A percentile compares a stretch with the other conserved stretches of the same genome.
These are phyloP conservation scores for Myotis vivesi DNA, from an alignment of 2,797 vertebrate species.

Conservation along the genomic window DNA sequence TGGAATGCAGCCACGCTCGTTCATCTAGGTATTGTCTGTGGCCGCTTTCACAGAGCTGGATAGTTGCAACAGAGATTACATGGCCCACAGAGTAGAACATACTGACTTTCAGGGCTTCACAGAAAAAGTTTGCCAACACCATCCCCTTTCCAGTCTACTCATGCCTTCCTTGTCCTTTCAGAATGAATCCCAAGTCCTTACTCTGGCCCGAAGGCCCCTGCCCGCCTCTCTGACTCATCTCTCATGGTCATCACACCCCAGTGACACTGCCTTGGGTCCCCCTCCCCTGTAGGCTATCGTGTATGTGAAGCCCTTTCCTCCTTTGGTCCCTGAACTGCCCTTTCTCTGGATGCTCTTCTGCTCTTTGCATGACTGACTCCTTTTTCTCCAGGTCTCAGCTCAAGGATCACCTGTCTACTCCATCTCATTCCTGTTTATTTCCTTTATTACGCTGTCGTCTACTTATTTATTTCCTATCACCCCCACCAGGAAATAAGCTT, in stretches of 20 bases:
- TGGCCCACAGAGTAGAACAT: not conserved
- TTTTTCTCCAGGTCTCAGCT: not conserved
- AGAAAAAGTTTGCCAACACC: not conserved
- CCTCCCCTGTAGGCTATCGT: not conserved
- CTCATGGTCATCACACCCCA: fast-evolving
- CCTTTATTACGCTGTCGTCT: not conserved
- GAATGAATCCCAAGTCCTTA: not conserved
- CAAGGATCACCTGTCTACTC: not conserved
- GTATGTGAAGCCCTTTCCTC: not conserved
- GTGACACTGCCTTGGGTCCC: too few species aligned
- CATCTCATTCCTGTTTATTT: not conserved
- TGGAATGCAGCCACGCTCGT: not conserved
- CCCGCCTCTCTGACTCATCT: not conserved
- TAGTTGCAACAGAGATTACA: not conserved
- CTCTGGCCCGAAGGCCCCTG: not conserved
- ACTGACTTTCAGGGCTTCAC: not conserved
- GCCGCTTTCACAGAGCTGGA: not conserved
- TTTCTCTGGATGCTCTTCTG: not conserved
- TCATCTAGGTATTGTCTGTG: not conserved
- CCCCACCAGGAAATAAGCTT: not conserved
- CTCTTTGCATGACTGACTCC: not conserved
- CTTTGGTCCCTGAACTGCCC: not conserved
- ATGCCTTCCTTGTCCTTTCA: not conserved
- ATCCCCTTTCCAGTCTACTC: not conserved
- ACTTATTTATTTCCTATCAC: not conserved